Conservation (phyloP, 2,797 vertebrate genomes). For the Pangasius sanitwongsei region DNA sequence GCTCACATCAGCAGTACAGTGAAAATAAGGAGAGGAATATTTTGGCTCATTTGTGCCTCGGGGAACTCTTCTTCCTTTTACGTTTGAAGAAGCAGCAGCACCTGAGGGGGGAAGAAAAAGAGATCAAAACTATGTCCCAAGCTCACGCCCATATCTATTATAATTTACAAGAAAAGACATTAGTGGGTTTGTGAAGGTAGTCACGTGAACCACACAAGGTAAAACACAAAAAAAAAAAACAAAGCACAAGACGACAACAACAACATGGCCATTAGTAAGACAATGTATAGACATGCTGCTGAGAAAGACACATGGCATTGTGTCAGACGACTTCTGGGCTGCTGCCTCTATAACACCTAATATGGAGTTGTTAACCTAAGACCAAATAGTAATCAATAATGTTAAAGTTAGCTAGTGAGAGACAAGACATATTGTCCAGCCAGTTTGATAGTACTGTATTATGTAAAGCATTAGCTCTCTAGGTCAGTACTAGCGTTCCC, state of each 20-base stretch:
- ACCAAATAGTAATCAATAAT: background rate
- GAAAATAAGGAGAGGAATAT: slow-evolving; percentile 44
- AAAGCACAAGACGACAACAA: slow-evolving; percentile 32
- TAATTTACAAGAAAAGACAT: slow-evolving; percentile 4
- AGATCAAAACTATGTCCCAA: background rate
- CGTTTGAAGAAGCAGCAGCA: slow-evolving; percentile 99
- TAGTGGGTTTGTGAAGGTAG: slow-evolving; percentile 5
- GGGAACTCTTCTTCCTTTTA: slow-evolving; percentile 96
- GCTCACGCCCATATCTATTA: background rate
- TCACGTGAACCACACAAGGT: slow-evolving; percentile 10
- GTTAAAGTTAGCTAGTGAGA: slow-evolving; percentile 14
- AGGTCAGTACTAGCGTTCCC: slow-evolving; percentile 29
- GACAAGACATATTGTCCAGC: background rate
- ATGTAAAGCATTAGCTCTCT: background rate
- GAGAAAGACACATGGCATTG: background rate
- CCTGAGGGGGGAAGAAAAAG: slow-evolving; percentile 72
- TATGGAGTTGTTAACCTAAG: background rate
- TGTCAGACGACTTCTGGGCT: slow-evolving; percentile 20
- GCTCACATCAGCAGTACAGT: slow-evolving; percentile 59
- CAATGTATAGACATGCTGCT: slow-evolving; percentile 38
- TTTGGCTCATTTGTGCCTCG: slow-evolving; percentile 90
- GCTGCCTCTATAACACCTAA: background rate
- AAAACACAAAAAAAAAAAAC: background rate
- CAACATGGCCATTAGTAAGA: slow-evolving; percentile 3
- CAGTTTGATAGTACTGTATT: slow-evolving; percentile 18